Evolutionary conservation across 1,140 invertebrate genomes (phyloP).

Genomic region (Atta colombica): DNA sequence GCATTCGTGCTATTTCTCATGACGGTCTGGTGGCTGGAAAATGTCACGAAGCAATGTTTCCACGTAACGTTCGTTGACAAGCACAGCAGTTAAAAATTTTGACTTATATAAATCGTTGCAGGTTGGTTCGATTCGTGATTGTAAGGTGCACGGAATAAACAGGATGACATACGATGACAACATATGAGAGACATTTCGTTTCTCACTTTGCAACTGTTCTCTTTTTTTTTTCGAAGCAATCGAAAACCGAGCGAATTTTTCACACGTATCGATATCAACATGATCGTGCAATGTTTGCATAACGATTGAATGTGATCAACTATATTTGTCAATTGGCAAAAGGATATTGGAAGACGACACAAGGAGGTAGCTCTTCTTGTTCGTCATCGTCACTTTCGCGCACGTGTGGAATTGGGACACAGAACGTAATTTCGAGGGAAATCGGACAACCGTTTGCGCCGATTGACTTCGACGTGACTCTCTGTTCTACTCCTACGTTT

Average conservation of each 20-base stretch:
- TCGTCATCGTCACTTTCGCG: constrained; percentile 26
- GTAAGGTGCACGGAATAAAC: constrained; percentile 14
- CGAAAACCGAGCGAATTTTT: background rate
- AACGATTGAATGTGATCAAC: constrained; percentile 16
- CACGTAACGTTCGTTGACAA: constrained; percentile 57
- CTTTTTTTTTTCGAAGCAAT: background rate
- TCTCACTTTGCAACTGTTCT: background rate
- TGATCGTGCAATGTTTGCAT: background rate
- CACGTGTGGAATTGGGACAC: constrained; percentile 63
- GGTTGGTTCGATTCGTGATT: constrained; percentile 34
- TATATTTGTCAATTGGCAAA: constrained; percentile 12
- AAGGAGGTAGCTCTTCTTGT: constrained; percentile 7
- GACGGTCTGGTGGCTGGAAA: constrained; percentile 51
- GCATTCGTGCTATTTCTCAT: constrained; percentile 70
- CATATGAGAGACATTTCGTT: constrained; percentile 19
- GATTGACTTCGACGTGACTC: constrained; percentile 75
- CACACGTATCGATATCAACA: background rate
- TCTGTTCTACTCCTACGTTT: constrained; percentile 46
- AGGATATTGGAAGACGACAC: background rate
- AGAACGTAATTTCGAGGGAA: constrained; percentile 75
- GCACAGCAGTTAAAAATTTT: constrained; percentile 61
- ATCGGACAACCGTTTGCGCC: constrained; percentile 73
- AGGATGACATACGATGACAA: constrained; percentile 22
- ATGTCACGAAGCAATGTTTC: constrained; percentile 55
- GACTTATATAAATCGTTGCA: constrained; percentile 67